Conservation (phyloP, 2,888 invertebrate genomes). For the Plemyria rubiginata region DNA sequence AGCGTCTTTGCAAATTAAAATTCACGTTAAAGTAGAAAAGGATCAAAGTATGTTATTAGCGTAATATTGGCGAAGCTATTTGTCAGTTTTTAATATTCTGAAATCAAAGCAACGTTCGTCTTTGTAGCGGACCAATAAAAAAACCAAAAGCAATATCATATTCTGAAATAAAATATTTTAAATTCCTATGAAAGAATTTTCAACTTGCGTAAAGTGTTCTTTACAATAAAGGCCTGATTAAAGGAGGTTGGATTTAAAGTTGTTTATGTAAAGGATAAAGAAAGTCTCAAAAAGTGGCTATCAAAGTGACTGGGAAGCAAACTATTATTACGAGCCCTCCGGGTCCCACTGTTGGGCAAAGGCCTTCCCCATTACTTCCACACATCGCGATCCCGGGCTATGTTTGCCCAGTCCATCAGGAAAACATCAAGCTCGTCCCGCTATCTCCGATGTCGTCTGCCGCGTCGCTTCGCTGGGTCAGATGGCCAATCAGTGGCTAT, state of each 20-base stretch:
- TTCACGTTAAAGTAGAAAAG: slow-evolving; percentile 34
- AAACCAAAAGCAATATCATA: slow-evolving; percentile 19
- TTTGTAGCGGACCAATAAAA: slow-evolving; percentile 23
- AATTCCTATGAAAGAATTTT: slow-evolving; percentile 16
- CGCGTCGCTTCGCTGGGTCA: too few species aligned
- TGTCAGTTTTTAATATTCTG: slow-evolving; percentile 46
- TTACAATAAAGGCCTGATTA: background rate
- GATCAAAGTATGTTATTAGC: slow-evolving; percentile 38
- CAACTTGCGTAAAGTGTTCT: slow-evolving; percentile 11
- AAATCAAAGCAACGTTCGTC: slow-evolving; percentile 5
- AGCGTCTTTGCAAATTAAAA: slow-evolving; percentile 31
- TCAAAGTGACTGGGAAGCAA: background rate
- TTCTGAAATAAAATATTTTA: slow-evolving; percentile 13
- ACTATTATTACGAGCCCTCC: too few species aligned
- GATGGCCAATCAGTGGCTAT: too few species aligned
- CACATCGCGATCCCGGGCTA: too few species aligned
- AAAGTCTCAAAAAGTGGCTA: background rate
- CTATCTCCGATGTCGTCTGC: too few species aligned
- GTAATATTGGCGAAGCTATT: slow-evolving; percentile 35
- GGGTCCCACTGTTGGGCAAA: too few species aligned
- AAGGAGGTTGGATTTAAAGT: background rate
- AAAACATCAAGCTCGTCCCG: too few species aligned
- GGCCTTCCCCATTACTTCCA: too few species aligned
- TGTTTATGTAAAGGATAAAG: too few species aligned
- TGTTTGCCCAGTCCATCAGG: too few species aligned